These are phyloP conservation scores for Trichoplusia ni DNA, from an alignment of 1,140 invertebrate genomes.

Conservation along the genomic window DNA sequence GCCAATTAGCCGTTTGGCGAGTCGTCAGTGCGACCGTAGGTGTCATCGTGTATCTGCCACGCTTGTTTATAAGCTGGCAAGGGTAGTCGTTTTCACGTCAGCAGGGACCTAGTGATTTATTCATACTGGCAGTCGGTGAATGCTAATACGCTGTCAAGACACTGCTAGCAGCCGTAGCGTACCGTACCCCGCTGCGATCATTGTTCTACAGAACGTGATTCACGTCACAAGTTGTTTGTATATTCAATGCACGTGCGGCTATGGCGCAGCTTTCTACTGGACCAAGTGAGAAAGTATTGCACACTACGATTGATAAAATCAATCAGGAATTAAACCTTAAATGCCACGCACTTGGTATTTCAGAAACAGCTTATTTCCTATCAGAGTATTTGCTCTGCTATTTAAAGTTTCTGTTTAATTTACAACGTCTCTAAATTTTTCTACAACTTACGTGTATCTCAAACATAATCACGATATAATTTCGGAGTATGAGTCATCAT, in stretches of 20 bases:
- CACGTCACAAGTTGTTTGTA: constrained; percentile 25
- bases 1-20: constrained; percentile 44
- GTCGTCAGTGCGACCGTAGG: constrained; percentile 37
- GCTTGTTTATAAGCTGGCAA: constrained; percentile 54
- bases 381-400: no score
- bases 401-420: no score
- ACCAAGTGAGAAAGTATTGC: constrained; percentile 44
- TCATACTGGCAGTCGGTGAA: constrained; percentile 39
- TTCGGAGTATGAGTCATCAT: constrained; percentile 6
- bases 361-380: no score
- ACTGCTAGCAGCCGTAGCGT: not conserved
- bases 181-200: constrained; percentile 9
- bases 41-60: constrained; percentile 41
- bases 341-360: no score
- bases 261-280: constrained; percentile 44
- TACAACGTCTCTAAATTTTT: not conserved
- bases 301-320: constrained; percentile 5
- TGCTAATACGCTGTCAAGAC: constrained; percentile 43
- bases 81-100: constrained; percentile 47
- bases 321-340: not conserved
- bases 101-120: constrained; percentile 54
- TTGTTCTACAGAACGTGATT: constrained; percentile 9
- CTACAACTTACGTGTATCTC: not conserved
- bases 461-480: constrained; percentile 1
- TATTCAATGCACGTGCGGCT: constrained; percentile 39